Conservation (phyloP, 2,888 invertebrate genomes). For the Rhynchonema sp. region DNA sequence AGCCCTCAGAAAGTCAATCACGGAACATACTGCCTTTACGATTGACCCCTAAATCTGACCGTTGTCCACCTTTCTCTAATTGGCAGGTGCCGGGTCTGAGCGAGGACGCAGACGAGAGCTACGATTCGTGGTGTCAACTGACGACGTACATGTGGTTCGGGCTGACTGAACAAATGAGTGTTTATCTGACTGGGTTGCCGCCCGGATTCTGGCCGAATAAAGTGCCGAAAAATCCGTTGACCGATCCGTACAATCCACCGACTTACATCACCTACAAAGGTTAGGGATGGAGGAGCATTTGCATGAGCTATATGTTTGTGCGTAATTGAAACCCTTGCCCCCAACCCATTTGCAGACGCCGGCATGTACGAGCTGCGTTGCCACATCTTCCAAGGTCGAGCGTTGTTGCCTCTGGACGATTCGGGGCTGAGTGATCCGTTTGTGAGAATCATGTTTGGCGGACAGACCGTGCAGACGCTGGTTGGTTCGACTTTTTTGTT, state of each 20-base stretch:
- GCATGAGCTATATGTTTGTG: too few species aligned
- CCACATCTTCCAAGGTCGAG: conserved; percentile 71
- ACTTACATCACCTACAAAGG: neutral
- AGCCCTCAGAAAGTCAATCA: too few species aligned
- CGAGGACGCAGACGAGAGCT: neutral
- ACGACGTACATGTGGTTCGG: conserved; percentile 3
- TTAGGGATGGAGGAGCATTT: neutral
- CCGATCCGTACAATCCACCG: neutral
- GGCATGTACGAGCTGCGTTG: conserved; percentile 56
- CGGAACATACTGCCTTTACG: too few species aligned
- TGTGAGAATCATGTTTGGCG: conserved; percentile 56
- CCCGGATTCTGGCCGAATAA: neutral
- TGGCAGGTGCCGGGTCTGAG: conserved; percentile 1
- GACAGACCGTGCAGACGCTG: conserved; percentile 44
- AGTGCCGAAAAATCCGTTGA: neutral
- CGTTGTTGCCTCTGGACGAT: conserved; percentile 70
- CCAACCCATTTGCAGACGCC: conserved; percentile 25
- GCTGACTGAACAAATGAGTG: neutral
- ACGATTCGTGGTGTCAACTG: neutral
- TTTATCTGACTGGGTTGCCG: conserved; percentile 1
- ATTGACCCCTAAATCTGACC: too few species aligned
- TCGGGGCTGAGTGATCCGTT: conserved; percentile 77
- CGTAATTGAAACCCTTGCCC: too few species aligned
- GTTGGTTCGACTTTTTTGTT: neutral
- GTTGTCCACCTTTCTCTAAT: neutral